A percentile compares a stretch with the other conserved stretches of the same genome.
phyloP scores from a whole-genome alignment of 2,888 invertebrate genomes.

The Tipula unca region DNA sequence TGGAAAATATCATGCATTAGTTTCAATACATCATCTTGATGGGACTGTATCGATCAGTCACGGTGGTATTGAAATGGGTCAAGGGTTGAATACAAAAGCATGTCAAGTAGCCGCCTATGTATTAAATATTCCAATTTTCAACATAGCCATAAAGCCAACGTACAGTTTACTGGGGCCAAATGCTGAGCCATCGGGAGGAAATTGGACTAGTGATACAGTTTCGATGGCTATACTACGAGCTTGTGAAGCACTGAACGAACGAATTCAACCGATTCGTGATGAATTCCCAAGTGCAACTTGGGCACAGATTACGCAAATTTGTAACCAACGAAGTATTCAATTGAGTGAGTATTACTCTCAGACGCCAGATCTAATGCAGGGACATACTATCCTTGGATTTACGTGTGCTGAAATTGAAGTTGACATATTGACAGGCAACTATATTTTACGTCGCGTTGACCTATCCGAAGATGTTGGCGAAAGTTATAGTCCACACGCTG shows the following conservation, averaged over 20 bases:
- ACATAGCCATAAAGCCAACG: conserved; percentile 57
- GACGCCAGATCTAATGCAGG: conserved; percentile 44
- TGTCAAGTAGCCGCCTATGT: conserved; percentile 66
- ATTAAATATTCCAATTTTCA: conserved; percentile 58
- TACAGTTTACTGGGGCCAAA: conserved; percentile 59
- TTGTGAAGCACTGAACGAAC: conserved; percentile 52
- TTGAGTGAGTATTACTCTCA: conserved; percentile 54
- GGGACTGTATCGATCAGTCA: conserved; percentile 63
- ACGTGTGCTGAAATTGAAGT: conserved; percentile 63
- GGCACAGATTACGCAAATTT: conserved; percentile 49
- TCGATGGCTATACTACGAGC: conserved; percentile 52
- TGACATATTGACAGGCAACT: conserved; percentile 70
- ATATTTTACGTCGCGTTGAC: conserved; percentile 57
- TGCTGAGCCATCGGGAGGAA: conserved; percentile 57
- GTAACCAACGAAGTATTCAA: conserved; percentile 46
- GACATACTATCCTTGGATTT: conserved; percentile 57
- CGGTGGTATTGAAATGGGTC: conserved; percentile 70
- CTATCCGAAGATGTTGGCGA: conserved; percentile 65
- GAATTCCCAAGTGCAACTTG: conserved; percentile 48
- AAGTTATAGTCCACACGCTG: conserved; percentile 62
- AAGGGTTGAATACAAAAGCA: conserved; percentile 67
- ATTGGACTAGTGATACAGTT: conserved; percentile 60
- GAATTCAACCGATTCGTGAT: conserved; percentile 51
- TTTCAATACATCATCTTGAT: conserved; percentile 53
- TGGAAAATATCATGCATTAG: conserved; percentile 49